Evolutionary conservation across 2,888 invertebrate species (phyloP).

Genomic region (Drosophila neoperkinsi): DNA sequence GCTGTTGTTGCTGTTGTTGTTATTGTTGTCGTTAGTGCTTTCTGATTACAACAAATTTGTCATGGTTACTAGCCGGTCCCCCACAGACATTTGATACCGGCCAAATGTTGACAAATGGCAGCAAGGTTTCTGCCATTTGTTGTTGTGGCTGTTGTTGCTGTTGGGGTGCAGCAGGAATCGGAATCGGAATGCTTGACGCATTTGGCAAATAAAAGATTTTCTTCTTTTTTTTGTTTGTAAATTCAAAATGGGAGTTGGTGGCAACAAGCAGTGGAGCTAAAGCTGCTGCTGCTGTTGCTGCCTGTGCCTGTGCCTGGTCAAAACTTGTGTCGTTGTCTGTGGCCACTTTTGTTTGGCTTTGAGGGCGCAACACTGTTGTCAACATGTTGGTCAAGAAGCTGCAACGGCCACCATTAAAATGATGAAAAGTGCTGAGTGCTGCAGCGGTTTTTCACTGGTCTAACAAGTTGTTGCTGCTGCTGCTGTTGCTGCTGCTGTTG

Average conservation of each 20-base stretch:
- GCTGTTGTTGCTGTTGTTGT: constrained; percentile 17
- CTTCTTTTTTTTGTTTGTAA: constrained; percentile 26
- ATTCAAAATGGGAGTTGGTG: constrained; percentile 45
- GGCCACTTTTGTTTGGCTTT: constrained; percentile 51
- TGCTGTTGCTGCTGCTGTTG: constrained; percentile 36
- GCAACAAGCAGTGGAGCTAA: constrained; percentile 6
- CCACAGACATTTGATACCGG: constrained; percentile 63
- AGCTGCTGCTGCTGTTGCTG: background rate
- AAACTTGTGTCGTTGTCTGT: constrained; percentile 38
- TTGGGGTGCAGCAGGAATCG: constrained; percentile 46
- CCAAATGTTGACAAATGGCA: constrained; percentile 67
- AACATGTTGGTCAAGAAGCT: constrained; percentile 55
- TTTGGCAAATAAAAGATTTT: constrained; percentile 55
- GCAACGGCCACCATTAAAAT: constrained; percentile 50
- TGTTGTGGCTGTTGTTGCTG: constrained; percentile 28
- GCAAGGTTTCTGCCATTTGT: constrained; percentile 30
- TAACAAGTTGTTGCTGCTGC: constrained; percentile 63
- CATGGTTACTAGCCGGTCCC: constrained; percentile 57
- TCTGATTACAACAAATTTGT: constrained; percentile 68
- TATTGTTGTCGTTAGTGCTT: constrained; percentile 59
- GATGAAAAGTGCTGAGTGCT: constrained; percentile 57
- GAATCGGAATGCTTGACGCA: constrained; percentile 56
- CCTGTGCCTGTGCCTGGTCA: constrained; percentile 35
- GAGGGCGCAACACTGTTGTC: constrained; percentile 57
- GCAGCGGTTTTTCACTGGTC: constrained; percentile 59